These are phyloP conservation scores for Microhierax caerulescens DNA, from an alignment of 2,797 vertebrate species.

Conservation along the genomic window DNA sequence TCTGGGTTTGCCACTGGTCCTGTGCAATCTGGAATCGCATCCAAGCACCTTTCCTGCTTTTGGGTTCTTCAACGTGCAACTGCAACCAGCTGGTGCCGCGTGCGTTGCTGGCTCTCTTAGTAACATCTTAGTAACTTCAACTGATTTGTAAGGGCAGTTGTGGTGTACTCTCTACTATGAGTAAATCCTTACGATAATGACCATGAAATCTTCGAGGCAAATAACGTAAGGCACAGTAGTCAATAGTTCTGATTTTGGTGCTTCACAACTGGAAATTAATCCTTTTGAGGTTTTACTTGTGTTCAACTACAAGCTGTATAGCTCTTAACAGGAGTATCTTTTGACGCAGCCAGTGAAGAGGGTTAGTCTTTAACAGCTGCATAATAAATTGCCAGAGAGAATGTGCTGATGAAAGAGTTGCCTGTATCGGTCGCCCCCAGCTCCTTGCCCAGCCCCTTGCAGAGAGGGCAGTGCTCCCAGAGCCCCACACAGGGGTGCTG, in stretches of 20 bases:
- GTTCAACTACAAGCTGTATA: neutral
- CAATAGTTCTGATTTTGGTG: neutral
- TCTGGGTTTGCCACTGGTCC: neutral
- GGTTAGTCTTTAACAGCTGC: neutral
- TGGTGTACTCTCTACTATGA: neutral
- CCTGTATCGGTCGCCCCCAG: neutral
- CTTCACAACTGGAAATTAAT: neutral
- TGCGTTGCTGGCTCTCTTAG: accelerated
- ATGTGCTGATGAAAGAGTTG: neutral
- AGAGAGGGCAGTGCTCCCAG: neutral
- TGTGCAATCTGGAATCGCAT: too few relatives aligned
- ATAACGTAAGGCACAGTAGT: neutral
- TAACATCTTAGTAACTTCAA: too few relatives aligned
- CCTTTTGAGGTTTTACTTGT: neutral
- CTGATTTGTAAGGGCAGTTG: neutral
- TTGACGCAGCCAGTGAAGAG: neutral
- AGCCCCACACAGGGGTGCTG: neutral
- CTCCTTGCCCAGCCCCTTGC: too few relatives aligned
- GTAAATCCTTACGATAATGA: neutral
- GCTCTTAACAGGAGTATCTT: neutral
- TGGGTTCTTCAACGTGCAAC: neutral
- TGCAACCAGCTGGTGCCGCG: neutral
- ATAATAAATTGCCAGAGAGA: neutral
- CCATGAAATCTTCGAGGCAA: neutral
- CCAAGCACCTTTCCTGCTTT: neutral